phyloP scores from a whole-genome alignment of 2,888 invertebrate species.

The Sycophila texana region DNA sequence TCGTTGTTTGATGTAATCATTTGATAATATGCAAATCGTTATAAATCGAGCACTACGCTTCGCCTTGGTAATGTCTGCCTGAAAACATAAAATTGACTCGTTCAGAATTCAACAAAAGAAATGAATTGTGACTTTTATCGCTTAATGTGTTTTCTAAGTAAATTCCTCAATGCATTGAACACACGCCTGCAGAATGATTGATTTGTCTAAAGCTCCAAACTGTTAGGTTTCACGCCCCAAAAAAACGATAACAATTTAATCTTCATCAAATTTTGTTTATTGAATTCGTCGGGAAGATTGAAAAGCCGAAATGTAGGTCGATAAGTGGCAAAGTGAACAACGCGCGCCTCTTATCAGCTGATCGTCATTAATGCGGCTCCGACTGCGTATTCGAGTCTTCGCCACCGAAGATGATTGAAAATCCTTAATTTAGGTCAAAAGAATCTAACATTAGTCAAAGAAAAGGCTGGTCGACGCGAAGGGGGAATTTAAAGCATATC shows the following conservation, averaged over 20 bases:
- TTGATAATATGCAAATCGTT: too few relatives aligned
- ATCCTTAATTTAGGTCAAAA: conserved; percentile 9
- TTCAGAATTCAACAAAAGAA: too few relatives aligned
- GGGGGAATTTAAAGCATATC: conserved; percentile 15
- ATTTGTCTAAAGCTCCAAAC: not conserved
- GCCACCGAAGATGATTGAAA: too few relatives aligned
- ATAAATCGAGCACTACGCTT: too few relatives aligned
- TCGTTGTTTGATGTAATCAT: too few relatives aligned
- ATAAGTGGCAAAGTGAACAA: not conserved
- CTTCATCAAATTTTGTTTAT: not conserved
- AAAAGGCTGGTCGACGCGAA: not conserved
- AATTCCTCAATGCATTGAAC: too few relatives aligned
- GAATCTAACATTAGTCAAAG: conserved; percentile 4
- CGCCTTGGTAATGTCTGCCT: too few relatives aligned
- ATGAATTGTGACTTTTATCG: too few relatives aligned
- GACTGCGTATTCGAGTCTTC: too few relatives aligned
- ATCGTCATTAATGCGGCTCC: too few relatives aligned
- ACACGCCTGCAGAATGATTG: not conserved
- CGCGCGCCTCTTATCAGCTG: not conserved
- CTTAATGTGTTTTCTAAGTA: too few relatives aligned
- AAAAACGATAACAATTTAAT: not conserved
- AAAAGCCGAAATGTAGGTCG: conserved; percentile 5
- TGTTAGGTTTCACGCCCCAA: not conserved
- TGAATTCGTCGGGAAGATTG: conserved; percentile 11
- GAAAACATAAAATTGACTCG: too few relatives aligned